Evolutionary conservation across 2,113 vertebrate genomes (phyloP).

Genomic region (Silurus asotus): DNA sequence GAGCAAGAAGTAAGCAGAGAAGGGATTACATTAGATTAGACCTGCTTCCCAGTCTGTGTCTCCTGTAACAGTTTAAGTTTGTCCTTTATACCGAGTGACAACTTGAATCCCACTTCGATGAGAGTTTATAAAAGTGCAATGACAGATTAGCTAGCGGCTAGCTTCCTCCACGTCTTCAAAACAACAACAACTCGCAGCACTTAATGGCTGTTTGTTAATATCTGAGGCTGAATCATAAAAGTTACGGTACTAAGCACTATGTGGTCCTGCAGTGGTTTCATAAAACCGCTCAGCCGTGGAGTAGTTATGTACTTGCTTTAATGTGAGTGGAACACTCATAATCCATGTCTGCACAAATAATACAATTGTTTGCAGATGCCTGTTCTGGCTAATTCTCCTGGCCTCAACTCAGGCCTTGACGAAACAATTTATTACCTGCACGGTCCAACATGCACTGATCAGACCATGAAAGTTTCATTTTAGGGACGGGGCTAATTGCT

Average conservation of each 20-base stretch:
- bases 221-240: background rate
- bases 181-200: background rate
- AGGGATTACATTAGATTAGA: conserved; percentile 18
- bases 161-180: background rate
- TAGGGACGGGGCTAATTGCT: conserved; percentile 40
- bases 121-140: background rate
- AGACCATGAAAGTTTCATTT: conserved; percentile 5
- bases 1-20: conserved; percentile 9
- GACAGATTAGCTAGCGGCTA: background rate
- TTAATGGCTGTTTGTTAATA: conserved; percentile 2
- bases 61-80: background rate
- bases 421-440: conserved; percentile 15
- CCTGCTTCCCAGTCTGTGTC: conserved; percentile 33
- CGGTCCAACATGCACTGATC: background rate
- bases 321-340: conserved; percentile 9
- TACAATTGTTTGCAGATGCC: conserved; percentile 44
- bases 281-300: conserved; percentile 1
- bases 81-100: background rate
- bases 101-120: background rate
- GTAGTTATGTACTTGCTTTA: background rate
- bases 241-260: background rate
- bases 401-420: background rate
- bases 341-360: conserved; percentile 11
- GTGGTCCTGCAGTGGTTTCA: background rate
- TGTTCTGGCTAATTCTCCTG: conserved; percentile 23